Evolutionary conservation across 2,113 vertebrate genomes (phyloP).

Genomic region (Synodontis membranacea): DNA sequence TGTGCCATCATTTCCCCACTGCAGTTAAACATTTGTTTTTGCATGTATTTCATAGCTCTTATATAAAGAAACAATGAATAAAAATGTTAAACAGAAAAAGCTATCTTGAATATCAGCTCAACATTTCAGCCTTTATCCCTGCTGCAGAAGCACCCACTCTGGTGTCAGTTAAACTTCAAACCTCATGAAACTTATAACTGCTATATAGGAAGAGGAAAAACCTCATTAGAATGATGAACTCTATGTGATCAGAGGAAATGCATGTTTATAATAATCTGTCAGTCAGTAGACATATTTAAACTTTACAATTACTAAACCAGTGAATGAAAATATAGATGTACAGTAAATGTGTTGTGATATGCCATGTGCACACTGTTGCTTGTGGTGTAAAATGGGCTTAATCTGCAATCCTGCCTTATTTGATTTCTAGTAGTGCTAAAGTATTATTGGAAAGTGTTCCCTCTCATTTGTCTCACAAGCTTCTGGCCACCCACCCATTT

Average conservation of each 20-base stretch:
- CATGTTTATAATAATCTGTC: conserved; percentile 2
- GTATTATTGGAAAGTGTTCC: background rate
- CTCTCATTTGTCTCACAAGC: background rate
- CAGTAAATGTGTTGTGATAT: background rate
- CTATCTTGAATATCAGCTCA: background rate
- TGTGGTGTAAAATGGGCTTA: background rate
- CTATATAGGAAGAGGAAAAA: background rate
- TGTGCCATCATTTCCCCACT: background rate
- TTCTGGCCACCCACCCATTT: background rate
- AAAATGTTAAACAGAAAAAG: background rate
- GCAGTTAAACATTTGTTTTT: background rate
- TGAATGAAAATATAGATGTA: background rate
- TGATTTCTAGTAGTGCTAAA: background rate
- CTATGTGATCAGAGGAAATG: background rate
- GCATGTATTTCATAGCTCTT: background rate
- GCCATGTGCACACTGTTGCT: background rate
- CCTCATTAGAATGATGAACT: background rate
- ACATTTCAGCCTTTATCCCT: background rate
- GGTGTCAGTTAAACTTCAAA: background rate
- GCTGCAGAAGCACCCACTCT: background rate
- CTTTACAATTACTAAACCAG: background rate
- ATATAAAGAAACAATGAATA: background rate
- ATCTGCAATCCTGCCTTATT: background rate
- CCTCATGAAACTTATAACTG: background rate
- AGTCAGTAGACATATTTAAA: background rate